These are phyloP conservation scores for Rhagologus leucostigma DNA, from an alignment of 2,113 vertebrate species.

Conservation along the genomic window DNA sequence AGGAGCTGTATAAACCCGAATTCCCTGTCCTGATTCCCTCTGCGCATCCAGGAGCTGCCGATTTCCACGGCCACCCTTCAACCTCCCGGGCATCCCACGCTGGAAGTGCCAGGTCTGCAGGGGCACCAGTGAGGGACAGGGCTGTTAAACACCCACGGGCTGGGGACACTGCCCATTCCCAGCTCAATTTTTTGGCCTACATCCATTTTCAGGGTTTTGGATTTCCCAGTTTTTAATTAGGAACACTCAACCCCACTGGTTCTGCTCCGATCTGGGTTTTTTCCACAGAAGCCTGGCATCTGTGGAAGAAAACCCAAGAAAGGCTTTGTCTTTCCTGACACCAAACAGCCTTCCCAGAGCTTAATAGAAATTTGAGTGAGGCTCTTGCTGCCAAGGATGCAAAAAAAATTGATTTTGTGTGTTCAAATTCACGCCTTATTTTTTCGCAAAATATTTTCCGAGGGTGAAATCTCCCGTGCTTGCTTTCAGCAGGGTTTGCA, in stretches of 20 bases:
- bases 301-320: not conserved
- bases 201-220: not conserved
- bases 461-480: not conserved
- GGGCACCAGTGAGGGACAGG: not conserved
- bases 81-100: not conserved
- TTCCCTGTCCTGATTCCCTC: not conserved
- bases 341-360: not conserved
- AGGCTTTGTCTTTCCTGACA: constrained; percentile 3
- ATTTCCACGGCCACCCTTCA: not conserved
- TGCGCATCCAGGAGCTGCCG: not conserved
- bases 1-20: not conserved
- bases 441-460: not conserved
- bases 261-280: not conserved
- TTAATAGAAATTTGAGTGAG: constrained; percentile 1
- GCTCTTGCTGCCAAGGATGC: not conserved
- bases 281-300: not conserved
- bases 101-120: not conserved
- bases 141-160: not conserved
- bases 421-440: not conserved
- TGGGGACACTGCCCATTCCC: not conserved
- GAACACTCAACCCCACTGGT: not conserved
- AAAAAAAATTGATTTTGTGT: constrained; percentile 19
- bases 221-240: not conserved
- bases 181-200: not conserved
- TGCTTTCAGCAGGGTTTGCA: constrained; percentile 29